Evolutionary conservation across 2,113 vertebrate genomes (phyloP).

Genomic region (Amblyopsis rosae): DNA sequence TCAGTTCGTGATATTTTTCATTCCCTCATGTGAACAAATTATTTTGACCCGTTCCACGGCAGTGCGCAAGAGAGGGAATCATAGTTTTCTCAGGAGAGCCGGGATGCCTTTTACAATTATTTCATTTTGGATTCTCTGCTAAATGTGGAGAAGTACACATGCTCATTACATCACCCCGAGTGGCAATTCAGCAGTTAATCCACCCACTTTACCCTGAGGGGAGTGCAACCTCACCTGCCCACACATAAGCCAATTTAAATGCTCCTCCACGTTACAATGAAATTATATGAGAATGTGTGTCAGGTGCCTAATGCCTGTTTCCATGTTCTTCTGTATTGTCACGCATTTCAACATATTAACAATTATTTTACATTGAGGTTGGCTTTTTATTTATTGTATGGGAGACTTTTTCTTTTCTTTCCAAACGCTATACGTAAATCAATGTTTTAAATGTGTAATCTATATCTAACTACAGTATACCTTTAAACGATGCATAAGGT

Average conservation of each 20-base stretch:
- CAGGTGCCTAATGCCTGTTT: constrained; percentile 5
- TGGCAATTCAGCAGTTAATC: constrained; percentile 34
- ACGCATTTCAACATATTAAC: neutral
- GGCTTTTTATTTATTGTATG: too few species aligned
- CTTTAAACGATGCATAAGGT: too few species aligned
- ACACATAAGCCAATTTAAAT: constrained; percentile 46
- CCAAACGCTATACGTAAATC: too few species aligned
- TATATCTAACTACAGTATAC: too few species aligned
- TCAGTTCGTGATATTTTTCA: constrained; percentile 15
- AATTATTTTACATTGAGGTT: neutral
- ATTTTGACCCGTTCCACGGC: constrained; percentile 7
- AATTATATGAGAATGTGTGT: constrained; percentile 4
- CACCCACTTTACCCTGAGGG: constrained; percentile 23
- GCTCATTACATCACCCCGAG: constrained; percentile 15
- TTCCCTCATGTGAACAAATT: constrained; percentile 15
- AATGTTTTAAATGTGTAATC: too few species aligned
- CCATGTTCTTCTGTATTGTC: neutral
- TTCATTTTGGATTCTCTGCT: constrained; percentile 13
- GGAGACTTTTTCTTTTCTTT: too few species aligned
- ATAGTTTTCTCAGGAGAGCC: neutral
- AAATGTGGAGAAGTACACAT: constrained; percentile 12
- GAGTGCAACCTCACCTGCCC: constrained; percentile 36
- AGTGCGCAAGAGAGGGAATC: neutral
- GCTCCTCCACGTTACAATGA: constrained; percentile 12
- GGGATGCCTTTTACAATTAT: constrained; percentile 4